Evolutionary conservation across 2,888 invertebrate genomes (phyloP).

Genomic region (Norana najaformis): DNA sequence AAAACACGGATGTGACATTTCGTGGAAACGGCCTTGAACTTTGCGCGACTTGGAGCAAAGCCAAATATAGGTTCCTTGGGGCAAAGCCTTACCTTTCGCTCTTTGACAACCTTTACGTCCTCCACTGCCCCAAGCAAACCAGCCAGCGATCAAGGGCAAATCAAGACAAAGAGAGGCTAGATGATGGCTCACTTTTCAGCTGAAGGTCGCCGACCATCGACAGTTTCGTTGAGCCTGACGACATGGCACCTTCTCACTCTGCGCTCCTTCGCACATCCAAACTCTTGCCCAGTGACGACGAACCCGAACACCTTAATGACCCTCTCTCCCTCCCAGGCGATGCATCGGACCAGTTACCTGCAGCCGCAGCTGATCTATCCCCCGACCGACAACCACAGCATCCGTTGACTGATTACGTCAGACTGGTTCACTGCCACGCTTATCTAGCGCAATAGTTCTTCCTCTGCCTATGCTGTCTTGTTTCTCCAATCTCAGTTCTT

Average conservation of each 20-base stretch:
- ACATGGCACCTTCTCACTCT: not conserved
- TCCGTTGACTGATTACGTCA: too few species aligned
- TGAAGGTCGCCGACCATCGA: not conserved
- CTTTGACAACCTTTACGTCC: not conserved
- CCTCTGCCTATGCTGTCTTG: too few species aligned
- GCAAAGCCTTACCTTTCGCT: not conserved
- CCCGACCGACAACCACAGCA: not conserved
- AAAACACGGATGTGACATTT: not conserved
- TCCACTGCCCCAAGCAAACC: not conserved
- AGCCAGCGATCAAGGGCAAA: not conserved
- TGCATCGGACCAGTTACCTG: not conserved
- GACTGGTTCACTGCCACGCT: not conserved
- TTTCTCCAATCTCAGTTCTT: too few species aligned
- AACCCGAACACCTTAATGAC: not conserved
- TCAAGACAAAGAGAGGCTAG: not conserved
- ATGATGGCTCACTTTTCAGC: not conserved
- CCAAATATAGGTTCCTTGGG: not conserved
- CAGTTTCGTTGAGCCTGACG: not conserved
- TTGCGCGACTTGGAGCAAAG: not conserved
- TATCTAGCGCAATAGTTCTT: not conserved
- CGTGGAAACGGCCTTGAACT: slow-evolving; percentile 5
- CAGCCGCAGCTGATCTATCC: not conserved
- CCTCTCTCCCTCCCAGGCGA: not conserved
- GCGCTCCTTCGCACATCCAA: not conserved
- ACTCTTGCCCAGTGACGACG: not conserved